phyloP scores from a whole-genome alignment of 2,113 vertebrate genomes.

The Eublepharis macularius region DNA sequence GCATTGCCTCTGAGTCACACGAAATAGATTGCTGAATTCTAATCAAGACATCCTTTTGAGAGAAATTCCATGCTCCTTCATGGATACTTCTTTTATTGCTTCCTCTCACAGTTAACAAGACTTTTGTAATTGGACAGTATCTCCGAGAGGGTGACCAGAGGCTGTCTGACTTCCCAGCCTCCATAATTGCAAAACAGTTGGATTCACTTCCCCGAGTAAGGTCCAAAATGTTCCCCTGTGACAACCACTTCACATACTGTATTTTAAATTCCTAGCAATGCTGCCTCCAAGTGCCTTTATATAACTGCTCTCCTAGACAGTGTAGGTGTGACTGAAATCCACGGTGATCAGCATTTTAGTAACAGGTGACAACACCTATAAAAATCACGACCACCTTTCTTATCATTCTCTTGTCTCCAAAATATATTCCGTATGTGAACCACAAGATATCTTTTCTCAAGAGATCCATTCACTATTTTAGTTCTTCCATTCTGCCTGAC shows the following conservation, averaged over 20 bases:
- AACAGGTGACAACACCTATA: conserved; percentile 5
- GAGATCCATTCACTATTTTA: conserved; percentile 5
- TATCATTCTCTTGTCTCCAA: conserved; percentile 9
- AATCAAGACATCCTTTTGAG: conserved; percentile 47
- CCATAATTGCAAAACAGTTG: conserved; percentile 65
- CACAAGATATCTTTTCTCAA: neutral
- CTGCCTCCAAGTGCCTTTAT: conserved; percentile 45
- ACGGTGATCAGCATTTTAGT: conserved; percentile 38
- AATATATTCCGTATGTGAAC: conserved; percentile 4
- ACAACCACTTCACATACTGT: conserved; percentile 62
- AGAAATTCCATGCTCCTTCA: conserved; percentile 43
- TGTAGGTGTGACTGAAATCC: conserved; percentile 49
- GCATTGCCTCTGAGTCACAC: neutral
- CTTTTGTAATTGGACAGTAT: conserved; percentile 56
- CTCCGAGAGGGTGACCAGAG: conserved; percentile 46
- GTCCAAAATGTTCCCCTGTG: conserved; percentile 58
- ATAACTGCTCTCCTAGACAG: conserved; percentile 49
- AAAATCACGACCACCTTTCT: neutral
- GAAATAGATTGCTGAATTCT: conserved; percentile 43
- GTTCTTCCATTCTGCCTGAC: neutral
- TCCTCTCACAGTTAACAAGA: conserved; percentile 62
- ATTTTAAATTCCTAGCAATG: conserved; percentile 46
- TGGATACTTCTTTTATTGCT: conserved; percentile 46
- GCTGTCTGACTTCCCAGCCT: conserved; percentile 44
- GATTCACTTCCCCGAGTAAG: conserved; percentile 54